Evolutionary conservation across 2,113 vertebrate species (phyloP), one percentile per base, ranked within the genome.

Genomic region (Lasiurus cinereus): DNA sequence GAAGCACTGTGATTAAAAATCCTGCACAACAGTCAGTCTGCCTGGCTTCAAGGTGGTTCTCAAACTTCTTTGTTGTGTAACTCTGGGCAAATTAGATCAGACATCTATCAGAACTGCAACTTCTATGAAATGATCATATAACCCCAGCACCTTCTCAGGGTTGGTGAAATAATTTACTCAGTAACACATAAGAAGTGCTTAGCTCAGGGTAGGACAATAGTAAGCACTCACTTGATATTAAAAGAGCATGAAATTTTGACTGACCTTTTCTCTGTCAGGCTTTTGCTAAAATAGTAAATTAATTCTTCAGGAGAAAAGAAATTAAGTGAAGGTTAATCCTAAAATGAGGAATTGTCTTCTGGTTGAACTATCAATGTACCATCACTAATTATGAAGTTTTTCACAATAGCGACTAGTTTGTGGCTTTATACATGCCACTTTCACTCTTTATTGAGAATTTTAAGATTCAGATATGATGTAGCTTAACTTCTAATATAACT

Each of bases 261-360:
- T 72, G 18, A 70, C 43, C 73, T 43, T 79, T 69, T 83, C 19
- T 39, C 43, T 87, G 36, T 50, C 24, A 70, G 56, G 7, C 15
- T 90, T 90, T 90, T 59, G 27, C 69, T 62, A 2, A 86, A 85
- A 69, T 88, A 84, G 22, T 33, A 91, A 85, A 77, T 73, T 52
- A 64, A 21, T 69, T 86, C 22, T 91, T 88, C n/a, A 83, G 33
- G 27, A 94, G 48, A 92, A 62, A 76, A 67, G 8, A 93, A 94
- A 88, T 78, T 9, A 54, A 85, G 76, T 80, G 29, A 83, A 82
- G 43, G 70, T 33, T 52, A 27, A 93, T 66, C 33, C 29, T 74
- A 33, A 83, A 87, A 67, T 2, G 10, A 74, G 13, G 15, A 88
- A 80, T 16, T 80, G 16, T 22, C n/a, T 95, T 16, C 52, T 64